phyloP scores from a whole-genome alignment of 2,113 vertebrate species.

The Anoura caudifer region DNA sequence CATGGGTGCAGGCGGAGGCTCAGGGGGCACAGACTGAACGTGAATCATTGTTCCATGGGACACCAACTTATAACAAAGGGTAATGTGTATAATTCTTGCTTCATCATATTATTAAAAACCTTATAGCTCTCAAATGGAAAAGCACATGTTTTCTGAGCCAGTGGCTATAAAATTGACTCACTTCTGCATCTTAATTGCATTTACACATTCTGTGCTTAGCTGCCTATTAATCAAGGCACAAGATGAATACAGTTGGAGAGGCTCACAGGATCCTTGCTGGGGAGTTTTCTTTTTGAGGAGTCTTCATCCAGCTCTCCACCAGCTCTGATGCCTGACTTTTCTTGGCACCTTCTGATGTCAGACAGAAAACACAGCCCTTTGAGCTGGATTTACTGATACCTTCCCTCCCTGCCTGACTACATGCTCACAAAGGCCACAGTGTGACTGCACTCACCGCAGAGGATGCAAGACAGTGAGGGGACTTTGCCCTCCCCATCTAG shows the following conservation, averaged over 20 bases:
- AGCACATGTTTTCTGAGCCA: neutral
- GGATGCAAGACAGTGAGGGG: neutral
- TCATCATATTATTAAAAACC: neutral
- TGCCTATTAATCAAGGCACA: slow-evolving; percentile 54
- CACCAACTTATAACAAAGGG: neutral
- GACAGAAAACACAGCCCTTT: neutral
- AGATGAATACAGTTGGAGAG: neutral
- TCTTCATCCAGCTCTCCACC: neutral
- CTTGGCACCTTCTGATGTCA: neutral
- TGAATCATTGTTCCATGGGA: neutral
- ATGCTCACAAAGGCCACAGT: neutral
- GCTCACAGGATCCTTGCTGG: neutral
- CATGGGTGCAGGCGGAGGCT: neutral
- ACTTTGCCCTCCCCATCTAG: neutral
- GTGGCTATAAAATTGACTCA: slow-evolving; percentile 27
- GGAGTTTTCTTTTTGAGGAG: neutral
- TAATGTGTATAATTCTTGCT: neutral
- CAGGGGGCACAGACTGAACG: neutral
- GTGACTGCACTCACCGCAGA: neutral
- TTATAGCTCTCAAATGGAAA: neutral
- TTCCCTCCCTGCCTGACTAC: too few species aligned
- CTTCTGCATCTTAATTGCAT: slow-evolving; percentile 2
- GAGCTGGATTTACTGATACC: neutral
- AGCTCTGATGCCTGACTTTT: neutral
- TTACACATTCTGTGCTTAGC: slow-evolving; percentile 19